Evolutionary conservation across 2,113 vertebrate genomes (phyloP).

Genomic region (Dolichallabes microphthalmus): DNA sequence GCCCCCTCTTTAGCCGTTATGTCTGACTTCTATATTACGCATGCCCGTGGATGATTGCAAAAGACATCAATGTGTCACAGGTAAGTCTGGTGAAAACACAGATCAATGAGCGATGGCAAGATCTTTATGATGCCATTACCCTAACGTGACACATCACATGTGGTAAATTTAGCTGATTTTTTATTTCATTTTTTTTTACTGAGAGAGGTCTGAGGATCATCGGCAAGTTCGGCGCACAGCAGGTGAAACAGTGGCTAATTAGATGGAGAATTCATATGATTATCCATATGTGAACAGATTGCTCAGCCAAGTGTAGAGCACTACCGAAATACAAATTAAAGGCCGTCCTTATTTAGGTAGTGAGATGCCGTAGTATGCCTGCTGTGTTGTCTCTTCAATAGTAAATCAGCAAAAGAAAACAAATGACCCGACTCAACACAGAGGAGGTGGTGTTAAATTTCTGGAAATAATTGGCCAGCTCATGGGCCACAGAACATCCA

Average conservation of each 20-base stretch:
- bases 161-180: conserved; percentile 19
- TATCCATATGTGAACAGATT: conserved; percentile 15
- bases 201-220: neutral
- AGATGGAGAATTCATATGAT: conserved; percentile 18
- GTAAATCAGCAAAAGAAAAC: conserved; percentile 37
- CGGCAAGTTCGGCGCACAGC: neutral
- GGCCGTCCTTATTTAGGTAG: neutral
- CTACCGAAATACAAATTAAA: conserved; percentile 17
- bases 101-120: neutral
- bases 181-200: too few relatives aligned
- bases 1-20: neutral
- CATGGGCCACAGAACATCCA: conserved; percentile 42
- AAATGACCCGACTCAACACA: conserved; percentile 46
- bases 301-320: neutral
- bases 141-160: neutral
- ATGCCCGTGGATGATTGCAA: neutral
- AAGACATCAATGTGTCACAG: neutral
- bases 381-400: conserved; percentile 19
- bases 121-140: neutral
- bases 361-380: neutral
- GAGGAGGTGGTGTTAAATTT: conserved; percentile 47
- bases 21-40: neutral
- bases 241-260: conserved; percentile 6
- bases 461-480: conserved; percentile 52
- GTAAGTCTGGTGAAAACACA: neutral